Conservation (phyloP, 1,140 invertebrate species). For the Laodelphax striatellus region DNA sequence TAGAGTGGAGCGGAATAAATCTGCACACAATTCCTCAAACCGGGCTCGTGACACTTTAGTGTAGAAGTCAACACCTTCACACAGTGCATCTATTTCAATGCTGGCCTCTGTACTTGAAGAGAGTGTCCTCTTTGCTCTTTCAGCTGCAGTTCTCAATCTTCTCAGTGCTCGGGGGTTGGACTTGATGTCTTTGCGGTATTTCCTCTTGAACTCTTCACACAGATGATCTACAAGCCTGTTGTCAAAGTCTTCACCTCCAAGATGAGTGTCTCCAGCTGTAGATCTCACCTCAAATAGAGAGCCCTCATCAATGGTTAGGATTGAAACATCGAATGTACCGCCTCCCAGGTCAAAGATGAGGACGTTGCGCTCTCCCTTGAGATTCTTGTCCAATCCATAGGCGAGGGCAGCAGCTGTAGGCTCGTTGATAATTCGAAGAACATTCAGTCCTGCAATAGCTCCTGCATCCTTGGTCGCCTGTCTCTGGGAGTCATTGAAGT, state of each 20-base stretch:
- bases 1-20: slow-evolving; percentile 45
- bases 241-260: slow-evolving; percentile 74
- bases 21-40: slow-evolving; percentile 49
- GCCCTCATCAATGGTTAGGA: too few species aligned
- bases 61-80: slow-evolving; percentile 46
- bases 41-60: slow-evolving; percentile 45
- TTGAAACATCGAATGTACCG: too few species aligned
- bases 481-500: slow-evolving; percentile 57
- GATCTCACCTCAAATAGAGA: slow-evolving; percentile 71
- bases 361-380: slow-evolving; percentile 33
- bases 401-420: slow-evolving; percentile 98
- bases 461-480: slow-evolving; percentile 53
- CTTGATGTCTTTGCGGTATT: slow-evolving; percentile 37
- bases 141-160: slow-evolving; percentile 50
- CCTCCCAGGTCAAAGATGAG: too few species aligned
- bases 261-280: slow-evolving; percentile 62
- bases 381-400: slow-evolving; percentile 69
- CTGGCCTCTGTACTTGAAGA: slow-evolving; percentile 45
- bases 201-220: slow-evolving; percentile 42
- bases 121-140: slow-evolving; percentile 44
- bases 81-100: slow-evolving; percentile 43
- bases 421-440: slow-evolving; percentile 83
- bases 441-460: slow-evolving; percentile 69
- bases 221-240: slow-evolving; percentile 63
- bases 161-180: slow-evolving; percentile 38